A percentile compares a stretch with the other conserved stretches of the same genome.
These are phyloP conservation scores for Passerina amoena DNA, from an alignment of 2,113 vertebrate species.

Conservation along the genomic window DNA sequence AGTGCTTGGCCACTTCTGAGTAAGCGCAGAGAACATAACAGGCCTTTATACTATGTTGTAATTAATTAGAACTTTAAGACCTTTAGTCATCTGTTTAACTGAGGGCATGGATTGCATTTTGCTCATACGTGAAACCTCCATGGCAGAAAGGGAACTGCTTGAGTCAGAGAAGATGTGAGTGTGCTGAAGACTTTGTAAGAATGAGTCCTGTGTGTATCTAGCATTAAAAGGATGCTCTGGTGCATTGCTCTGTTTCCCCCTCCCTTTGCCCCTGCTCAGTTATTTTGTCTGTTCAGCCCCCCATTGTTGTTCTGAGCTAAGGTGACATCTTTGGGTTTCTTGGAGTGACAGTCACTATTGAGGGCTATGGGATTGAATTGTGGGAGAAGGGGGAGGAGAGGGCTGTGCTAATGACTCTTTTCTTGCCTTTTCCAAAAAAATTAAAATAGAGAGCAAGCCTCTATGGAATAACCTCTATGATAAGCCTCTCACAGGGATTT, in stretches of 20 bases:
- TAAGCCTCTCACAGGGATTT: neutral
- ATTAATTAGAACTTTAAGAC: neutral
- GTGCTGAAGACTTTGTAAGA: neutral
- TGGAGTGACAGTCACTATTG: neutral
- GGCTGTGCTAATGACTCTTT: neutral
- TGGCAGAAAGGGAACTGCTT: neutral
- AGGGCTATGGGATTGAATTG: neutral
- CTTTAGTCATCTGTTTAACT: neutral
- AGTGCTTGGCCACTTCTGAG: neutral
- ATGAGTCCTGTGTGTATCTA: neutral
- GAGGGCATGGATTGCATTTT: neutral
- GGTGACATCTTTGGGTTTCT: neutral
- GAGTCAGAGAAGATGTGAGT: neutral
- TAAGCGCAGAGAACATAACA: neutral
- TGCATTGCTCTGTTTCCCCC: neutral
- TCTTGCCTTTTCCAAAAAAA: neutral
- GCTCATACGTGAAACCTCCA: neutral
- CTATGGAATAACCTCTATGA: neutral
- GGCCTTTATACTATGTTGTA: neutral
- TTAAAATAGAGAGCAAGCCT: neutral
- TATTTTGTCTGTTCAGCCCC: neutral
- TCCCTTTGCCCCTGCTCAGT: neutral
- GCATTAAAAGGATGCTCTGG: neutral
- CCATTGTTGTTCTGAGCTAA: neutral
- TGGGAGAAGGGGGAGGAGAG: neutral